Evolutionary conservation across 1,140 invertebrate genomes (phyloP).

Genomic region (Condylostylus longicornis): DNA sequence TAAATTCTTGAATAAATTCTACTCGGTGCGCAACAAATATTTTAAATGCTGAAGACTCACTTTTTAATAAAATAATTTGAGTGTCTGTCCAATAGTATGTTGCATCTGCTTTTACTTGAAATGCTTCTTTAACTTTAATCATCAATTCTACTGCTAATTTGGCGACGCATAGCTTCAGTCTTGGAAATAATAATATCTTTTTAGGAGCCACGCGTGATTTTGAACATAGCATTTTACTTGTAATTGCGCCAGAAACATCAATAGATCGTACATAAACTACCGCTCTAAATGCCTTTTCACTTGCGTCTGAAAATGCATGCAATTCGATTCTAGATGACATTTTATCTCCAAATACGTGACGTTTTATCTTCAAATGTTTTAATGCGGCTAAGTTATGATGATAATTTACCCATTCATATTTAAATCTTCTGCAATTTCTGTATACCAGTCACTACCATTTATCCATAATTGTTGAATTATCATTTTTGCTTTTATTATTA

Average conservation of each 20-base stretch:
- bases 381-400: constrained; percentile 9
- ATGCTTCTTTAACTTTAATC: too few relatives aligned
- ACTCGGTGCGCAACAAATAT: constrained; percentile 20
- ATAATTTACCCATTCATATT: constrained; percentile 11
- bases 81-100: constrained; percentile 7
- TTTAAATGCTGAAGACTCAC: constrained; percentile 4
- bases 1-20: constrained; percentile 11
- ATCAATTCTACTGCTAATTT: constrained; percentile 17
- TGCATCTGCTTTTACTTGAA: too few relatives aligned
- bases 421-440: constrained; percentile 7
- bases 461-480: constrained; percentile 29
- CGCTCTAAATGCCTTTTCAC: not conserved
- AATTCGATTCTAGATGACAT: not conserved
- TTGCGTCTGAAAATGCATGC: not conserved
- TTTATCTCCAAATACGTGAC: not conserved
- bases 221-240: constrained; percentile 15
- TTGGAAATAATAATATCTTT: constrained; percentile 23
- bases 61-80: constrained; percentile 3
- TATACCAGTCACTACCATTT: constrained; percentile 22
- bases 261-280: not conserved
- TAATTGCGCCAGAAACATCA: constrained; percentile 5
- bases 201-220: constrained; percentile 29
- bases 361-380: constrained; percentile 6
- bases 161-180: constrained; percentile 33
- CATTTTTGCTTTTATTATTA: constrained; percentile 25